A percentile compares a stretch with the other conserved stretches of the same genome.
Conservation (phyloP, 2,113 vertebrate genomes). For the Oryzias curvinotus region DNA sequence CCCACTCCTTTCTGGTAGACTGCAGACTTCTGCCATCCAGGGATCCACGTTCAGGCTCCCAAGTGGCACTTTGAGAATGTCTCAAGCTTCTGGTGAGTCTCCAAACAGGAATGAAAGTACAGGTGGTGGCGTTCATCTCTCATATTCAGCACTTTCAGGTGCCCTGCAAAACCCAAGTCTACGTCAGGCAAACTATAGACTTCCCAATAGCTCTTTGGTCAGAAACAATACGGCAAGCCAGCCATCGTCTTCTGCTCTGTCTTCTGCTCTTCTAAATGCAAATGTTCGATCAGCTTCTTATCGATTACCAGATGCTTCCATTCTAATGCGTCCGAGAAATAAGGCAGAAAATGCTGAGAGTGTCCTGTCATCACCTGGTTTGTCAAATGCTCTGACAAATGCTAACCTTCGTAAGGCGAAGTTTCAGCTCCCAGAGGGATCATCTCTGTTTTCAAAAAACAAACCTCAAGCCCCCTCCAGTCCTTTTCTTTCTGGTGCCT, state of each 20-base stretch:
- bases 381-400: constrained; percentile 60
- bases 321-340: constrained; percentile 38
- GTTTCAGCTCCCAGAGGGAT: constrained; percentile 61
- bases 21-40: constrained; percentile 60
- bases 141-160: constrained; percentile 58
- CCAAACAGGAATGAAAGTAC: constrained; percentile 13
- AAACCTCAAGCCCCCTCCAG: constrained; percentile 38
- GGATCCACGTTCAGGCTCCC: constrained; percentile 66
- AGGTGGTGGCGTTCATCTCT: constrained; percentile 23
- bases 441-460: constrained; percentile 53
- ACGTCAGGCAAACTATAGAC: constrained; percentile 65
- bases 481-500: constrained; percentile 68
- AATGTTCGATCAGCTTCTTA: constrained; percentile 61
- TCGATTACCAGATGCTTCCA: constrained; percentile 59
- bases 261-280: constrained; percentile 62
- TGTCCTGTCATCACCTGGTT: constrained; percentile 36
- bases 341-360: constrained; percentile 30
- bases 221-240: constrained; percentile 47
- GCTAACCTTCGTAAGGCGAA: constrained; percentile 56
- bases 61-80: constrained; percentile 57
- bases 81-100: constrained; percentile 30
- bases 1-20: constrained; percentile 50
- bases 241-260: constrained; percentile 52
- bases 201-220: constrained; percentile 72
- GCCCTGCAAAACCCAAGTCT: constrained; percentile 69